These are phyloP conservation scores for Ophiodon elongatus DNA, from an alignment of 2,113 vertebrate genomes.

Conservation along the genomic window DNA sequence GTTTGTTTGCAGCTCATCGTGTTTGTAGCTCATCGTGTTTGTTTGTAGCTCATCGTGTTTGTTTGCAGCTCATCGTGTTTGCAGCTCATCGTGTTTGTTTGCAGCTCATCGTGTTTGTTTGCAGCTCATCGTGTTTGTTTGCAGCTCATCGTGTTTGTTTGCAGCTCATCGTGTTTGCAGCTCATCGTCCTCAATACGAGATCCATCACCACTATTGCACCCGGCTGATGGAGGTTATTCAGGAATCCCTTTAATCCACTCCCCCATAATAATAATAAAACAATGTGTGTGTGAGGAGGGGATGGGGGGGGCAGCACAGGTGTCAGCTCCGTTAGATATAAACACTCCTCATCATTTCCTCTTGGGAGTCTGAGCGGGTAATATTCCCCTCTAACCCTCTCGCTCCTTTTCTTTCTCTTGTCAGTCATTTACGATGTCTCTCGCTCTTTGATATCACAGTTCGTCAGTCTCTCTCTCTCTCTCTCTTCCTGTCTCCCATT, in stretches of 20 bases:
- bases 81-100: too few species aligned
- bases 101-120: too few species aligned
- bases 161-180: too few species aligned
- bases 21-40: too few species aligned
- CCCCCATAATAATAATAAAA: neutral
- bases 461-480: neutral
- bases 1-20: too few species aligned
- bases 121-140: too few species aligned
- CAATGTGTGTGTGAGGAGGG: neutral
- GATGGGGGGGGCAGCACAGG: neutral
- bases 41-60: too few species aligned
- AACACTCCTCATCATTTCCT: conserved; percentile 66
- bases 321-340: conserved; percentile 48
- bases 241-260: conserved; percentile 4
- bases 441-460: neutral
- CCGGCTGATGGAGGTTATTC: conserved; percentile 28
- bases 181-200: neutral
- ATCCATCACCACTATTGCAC: conserved; percentile 6
- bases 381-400: conserved; percentile 34
- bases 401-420: neutral
- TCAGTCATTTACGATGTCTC: neutral
- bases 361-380: conserved; percentile 31
- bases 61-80: too few species aligned
- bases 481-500: conserved; percentile 2
- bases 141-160: too few species aligned